Percentiles rank a stretch among this genome's conserved stretches.
These are phyloP conservation scores for Drosophila nebulosa DNA, from an alignment of 1,140 invertebrate species.

Conservation along the genomic window DNA sequence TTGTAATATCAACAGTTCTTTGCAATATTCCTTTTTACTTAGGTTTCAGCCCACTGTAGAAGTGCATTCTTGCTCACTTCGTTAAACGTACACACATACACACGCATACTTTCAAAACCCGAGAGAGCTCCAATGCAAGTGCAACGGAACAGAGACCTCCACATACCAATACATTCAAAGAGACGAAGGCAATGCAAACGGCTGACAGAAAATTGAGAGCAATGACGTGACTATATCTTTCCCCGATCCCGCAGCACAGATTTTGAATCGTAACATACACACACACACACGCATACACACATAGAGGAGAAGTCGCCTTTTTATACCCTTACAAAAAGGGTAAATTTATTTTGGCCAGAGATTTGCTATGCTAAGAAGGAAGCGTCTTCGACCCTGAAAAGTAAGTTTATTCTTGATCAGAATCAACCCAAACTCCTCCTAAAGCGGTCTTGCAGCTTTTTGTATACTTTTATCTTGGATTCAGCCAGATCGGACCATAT, in stretches of 20 bases:
- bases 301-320: slow-evolving; percentile 4
- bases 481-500: no score
- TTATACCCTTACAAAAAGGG: no score
- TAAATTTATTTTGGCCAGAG: no score
- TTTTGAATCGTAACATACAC: not conserved
- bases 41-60: slow-evolving; percentile 25
- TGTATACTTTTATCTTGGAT: no score
- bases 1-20: not conserved
- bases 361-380: no score
- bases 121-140: slow-evolving; percentile 18
- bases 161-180: slow-evolving; percentile 61
- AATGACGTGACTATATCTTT: slow-evolving; percentile 17
- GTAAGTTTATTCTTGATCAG: no score
- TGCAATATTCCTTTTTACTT: not conserved
- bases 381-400: no score
- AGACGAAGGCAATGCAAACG: slow-evolving; percentile 65
- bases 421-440: no score
- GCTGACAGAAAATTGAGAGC: slow-evolving; percentile 62
- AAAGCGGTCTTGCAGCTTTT: no score
- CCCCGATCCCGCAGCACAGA: not conserved
- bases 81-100: not conserved
- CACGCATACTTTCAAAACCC: slow-evolving; percentile 10
- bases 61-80: slow-evolving; percentile 30
- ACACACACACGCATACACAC: not conserved
- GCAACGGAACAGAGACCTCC: slow-evolving; percentile 51